These are phyloP conservation scores for Gambusia affinis DNA, from an alignment of 2,113 vertebrate species.

Conservation along the genomic window DNA sequence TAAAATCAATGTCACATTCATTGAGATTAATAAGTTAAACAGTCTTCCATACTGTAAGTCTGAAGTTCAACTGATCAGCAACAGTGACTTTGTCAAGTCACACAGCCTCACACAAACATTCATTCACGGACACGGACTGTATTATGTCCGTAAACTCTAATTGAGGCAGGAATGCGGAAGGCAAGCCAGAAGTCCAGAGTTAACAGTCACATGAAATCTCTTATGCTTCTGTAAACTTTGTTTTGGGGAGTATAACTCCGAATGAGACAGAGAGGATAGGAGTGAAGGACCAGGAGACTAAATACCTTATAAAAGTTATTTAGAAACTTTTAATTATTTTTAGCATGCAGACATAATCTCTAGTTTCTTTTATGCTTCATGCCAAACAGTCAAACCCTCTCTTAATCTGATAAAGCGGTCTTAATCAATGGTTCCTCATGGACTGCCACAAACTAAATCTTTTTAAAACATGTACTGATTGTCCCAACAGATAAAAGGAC, in stretches of 20 bases:
- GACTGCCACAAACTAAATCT: neutral
- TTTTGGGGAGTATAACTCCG: constrained; percentile 21
- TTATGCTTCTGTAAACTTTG: constrained; percentile 68
- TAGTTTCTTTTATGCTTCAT: neutral
- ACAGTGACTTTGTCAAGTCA: constrained; percentile 21
- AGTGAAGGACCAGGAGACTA: neutral
- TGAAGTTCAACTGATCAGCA: constrained; percentile 19
- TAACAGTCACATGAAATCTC: constrained; percentile 60
- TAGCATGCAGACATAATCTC: neutral
- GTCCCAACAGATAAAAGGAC: neutral
- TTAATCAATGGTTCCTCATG: neutral
- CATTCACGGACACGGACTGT: constrained; percentile 5
- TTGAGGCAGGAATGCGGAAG: constrained; percentile 69
- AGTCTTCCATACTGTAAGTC: constrained; percentile 14
- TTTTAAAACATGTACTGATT: neutral
- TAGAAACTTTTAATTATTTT: neutral
- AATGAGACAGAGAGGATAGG: neutral
- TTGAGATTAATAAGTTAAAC: neutral
- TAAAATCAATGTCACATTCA: too few relatives aligned
- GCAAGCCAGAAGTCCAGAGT: constrained; percentile 50
- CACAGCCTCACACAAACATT: constrained; percentile 9
- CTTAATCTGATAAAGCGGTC: neutral
- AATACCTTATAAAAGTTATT: neutral
- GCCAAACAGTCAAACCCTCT: neutral
- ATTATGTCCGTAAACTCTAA: constrained; percentile 39